These are phyloP conservation scores for Daboia siamensis DNA, from an alignment of 2,113 vertebrate species.

Conservation along the genomic window DNA sequence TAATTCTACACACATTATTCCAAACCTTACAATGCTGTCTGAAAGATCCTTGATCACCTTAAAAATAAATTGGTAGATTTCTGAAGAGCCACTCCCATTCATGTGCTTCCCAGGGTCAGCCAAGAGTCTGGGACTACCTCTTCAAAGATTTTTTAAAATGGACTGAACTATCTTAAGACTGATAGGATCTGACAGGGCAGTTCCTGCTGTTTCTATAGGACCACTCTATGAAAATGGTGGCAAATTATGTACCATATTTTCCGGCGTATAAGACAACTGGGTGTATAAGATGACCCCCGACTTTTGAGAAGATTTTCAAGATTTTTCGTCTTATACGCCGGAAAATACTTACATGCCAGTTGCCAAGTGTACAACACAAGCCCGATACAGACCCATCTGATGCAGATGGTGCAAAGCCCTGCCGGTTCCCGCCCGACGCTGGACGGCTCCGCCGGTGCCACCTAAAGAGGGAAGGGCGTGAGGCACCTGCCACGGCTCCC, in stretches of 20 bases:
- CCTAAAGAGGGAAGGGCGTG: no score
- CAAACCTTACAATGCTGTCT: not conserved
- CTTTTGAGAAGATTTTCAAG: no score
- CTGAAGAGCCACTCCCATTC: not conserved
- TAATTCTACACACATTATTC: not conserved
- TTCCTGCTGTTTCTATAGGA: not conserved
- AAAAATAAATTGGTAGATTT: not conserved
- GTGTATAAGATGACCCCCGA: no score
- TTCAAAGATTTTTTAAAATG: not conserved
- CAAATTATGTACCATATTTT: not conserved
- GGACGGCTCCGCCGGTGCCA: no score
- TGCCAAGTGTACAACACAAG: no score
- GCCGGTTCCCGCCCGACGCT: no score
- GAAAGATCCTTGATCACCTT: not conserved
- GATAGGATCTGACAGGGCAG: not conserved
- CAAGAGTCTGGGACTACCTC: not conserved
- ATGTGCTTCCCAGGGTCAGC: not conserved
- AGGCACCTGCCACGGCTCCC: no score
- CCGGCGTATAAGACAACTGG: no score
- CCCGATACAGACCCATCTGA: no score
- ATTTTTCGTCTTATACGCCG: no score
- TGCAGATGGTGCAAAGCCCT: no score
- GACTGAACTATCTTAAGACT: not conserved
- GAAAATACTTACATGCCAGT: no score
- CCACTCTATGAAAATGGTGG: not conserved